These are phyloP conservation scores for Crocidura indochinensis DNA, from an alignment of 2,797 vertebrate genomes.

Conservation along the genomic window DNA sequence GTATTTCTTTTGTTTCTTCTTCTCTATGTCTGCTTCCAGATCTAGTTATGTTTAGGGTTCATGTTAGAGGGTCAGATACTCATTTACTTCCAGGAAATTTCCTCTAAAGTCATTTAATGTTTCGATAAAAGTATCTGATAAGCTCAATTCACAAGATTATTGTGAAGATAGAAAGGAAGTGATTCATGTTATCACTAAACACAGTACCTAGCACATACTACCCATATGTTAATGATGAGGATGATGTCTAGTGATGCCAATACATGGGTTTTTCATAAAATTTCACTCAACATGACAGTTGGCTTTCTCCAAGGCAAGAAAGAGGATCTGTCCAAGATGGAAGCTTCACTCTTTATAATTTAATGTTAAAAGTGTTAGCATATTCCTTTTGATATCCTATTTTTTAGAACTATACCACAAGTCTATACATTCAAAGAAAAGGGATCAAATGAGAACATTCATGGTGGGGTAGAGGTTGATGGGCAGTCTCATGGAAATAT, in stretches of 20 bases:
- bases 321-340: neutral
- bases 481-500: neutral
- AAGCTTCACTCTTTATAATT: neutral
- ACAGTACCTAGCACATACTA: neutral
- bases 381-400: neutral
- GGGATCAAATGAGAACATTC: neutral
- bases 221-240: neutral
- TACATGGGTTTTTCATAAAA: neutral
- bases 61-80: neutral
- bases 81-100: neutral
- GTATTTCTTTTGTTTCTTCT: neutral
- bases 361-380: neutral
- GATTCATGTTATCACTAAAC: neutral
- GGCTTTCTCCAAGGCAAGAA: neutral
- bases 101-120: constrained; percentile 3
- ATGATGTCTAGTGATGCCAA: neutral
- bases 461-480: neutral
- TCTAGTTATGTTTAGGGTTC: neutral
- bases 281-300: no score
- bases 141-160: neutral
- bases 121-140: neutral
- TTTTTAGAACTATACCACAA: neutral
- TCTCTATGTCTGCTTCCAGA: neutral
- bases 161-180: neutral
- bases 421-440: neutral